phyloP scores from a whole-genome alignment of 1,140 invertebrate species.

The Trypoxylus dichotomus region DNA sequence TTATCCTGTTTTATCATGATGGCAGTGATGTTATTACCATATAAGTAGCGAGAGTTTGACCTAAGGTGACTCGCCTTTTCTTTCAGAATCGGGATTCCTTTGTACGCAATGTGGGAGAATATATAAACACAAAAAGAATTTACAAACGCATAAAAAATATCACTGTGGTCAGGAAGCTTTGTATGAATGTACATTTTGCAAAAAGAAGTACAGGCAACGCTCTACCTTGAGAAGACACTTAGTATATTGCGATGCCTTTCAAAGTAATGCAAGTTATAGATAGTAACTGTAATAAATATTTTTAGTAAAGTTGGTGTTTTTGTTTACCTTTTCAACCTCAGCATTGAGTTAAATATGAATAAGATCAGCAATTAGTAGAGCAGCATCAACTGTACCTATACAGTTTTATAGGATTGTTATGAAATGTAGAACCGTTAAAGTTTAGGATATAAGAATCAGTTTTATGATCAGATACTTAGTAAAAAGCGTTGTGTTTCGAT shows the following conservation, averaged over 20 bases:
- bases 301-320: slow-evolving; percentile 25
- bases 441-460: no score
- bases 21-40: background rate
- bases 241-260: slow-evolving; percentile 24
- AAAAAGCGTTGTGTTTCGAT: no score
- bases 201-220: slow-evolving; percentile 16
- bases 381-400: no score
- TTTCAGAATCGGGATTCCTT: slow-evolving; percentile 30
- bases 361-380: no score
- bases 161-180: slow-evolving; percentile 57
- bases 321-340: background rate
- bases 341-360: no score
- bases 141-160: slow-evolving; percentile 41
- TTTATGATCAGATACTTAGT: no score
- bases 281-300: background rate
- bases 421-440: no score
- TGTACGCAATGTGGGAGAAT: slow-evolving; percentile 37
- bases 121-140: slow-evolving; percentile 43
- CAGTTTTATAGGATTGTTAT: no score
- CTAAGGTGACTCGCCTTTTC: slow-evolving; percentile 38
- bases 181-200: slow-evolving; percentile 53
- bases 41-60: background rate
- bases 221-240: slow-evolving; percentile 29
- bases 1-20: no score
- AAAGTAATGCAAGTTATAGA: slow-evolving; percentile 25